phyloP scores from a whole-genome alignment of 2,888 invertebrate genomes.

The Rhopalosiphum nymphaeae region DNA sequence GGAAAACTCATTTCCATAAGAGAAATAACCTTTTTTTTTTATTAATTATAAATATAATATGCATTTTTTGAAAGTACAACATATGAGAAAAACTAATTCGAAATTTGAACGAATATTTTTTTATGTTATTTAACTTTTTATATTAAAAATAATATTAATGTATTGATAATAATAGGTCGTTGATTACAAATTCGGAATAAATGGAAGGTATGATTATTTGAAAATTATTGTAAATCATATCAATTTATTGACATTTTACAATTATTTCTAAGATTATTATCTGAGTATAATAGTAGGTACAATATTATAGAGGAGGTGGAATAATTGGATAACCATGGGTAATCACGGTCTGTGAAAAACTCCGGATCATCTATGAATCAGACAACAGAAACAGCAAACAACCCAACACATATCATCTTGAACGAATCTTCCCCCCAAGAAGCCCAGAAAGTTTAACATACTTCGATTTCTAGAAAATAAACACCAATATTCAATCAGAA shows the following conservation, averaged over 20 bases:
- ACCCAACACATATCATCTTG: background rate
- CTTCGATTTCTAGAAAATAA: background rate
- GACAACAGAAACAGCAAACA: background rate
- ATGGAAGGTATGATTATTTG: background rate
- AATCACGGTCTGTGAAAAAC: background rate
- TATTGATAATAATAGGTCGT: background rate
- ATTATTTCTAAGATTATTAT: background rate
- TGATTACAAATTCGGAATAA: background rate
- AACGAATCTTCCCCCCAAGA: background rate
- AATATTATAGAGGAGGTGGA: no score
- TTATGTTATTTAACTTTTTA: background rate
- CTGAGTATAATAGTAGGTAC: background rate
- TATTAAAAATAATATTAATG: no score
- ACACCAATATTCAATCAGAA: background rate
- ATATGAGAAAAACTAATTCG: background rate
- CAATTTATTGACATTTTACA: background rate
- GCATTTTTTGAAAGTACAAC: background rate
- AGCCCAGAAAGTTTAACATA: background rate
- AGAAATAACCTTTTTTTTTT: background rate
- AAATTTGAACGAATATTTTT: background rate
- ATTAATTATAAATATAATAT: background rate
- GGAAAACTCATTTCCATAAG: background rate
- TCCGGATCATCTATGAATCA: background rate
- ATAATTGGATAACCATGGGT: background rate
- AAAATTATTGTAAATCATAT: background rate